phyloP scores from a whole-genome alignment of 2,113 vertebrate species.

The Xiphorhynchus elegans region DNA sequence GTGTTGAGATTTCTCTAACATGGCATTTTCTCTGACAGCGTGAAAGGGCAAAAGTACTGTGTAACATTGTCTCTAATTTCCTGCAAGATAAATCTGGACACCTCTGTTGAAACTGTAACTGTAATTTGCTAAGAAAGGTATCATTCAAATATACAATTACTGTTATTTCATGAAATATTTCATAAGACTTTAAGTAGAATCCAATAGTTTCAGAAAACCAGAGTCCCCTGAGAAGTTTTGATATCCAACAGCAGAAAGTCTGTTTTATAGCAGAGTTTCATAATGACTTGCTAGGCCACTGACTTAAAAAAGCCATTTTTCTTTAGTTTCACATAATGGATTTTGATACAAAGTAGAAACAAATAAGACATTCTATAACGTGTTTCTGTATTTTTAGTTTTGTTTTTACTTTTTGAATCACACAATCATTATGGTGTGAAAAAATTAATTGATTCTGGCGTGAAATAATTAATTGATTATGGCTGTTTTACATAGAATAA shows the following conservation, averaged over 20 bases:
- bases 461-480: background rate
- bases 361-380: background rate
- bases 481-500: background rate
- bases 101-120: background rate
- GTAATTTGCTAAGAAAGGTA: background rate
- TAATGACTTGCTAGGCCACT: constrained; percentile 50
- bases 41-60: background rate
- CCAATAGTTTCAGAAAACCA: background rate
- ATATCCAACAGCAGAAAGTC: constrained; percentile 18
- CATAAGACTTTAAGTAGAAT: background rate
- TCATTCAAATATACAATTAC: background rate
- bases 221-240: background rate
- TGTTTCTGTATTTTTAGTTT: background rate
- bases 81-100: background rate
- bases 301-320: constrained; percentile 35
- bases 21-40: background rate
- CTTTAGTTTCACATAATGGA: constrained; percentile 6
- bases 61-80: background rate
- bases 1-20: background rate
- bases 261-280: background rate
- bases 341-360: background rate
- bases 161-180: background rate
- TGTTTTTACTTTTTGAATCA: background rate
- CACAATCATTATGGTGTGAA: background rate
- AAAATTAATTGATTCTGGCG: background rate